Base-by-base conservation (phyloP, 2,888 invertebrate species). In the Hyposoter didymator region DNA sequence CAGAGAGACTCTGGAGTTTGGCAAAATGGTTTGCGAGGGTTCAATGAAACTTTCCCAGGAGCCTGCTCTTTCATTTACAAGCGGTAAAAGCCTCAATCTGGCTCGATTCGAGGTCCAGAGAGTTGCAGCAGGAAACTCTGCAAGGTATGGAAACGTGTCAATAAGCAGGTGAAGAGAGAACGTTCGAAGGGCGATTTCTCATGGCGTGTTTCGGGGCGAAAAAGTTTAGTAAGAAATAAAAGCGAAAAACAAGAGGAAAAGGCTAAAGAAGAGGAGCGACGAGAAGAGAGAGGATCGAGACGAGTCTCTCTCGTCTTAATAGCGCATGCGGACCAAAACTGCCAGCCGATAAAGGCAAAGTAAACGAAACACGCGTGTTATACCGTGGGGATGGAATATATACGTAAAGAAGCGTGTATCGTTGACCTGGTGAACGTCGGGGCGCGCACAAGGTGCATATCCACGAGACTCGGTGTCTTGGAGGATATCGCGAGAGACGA, bases 351-450 rank as follows among this genome's bases (percentile, higher is more conserved):
- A 28, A n/a, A 69, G 69, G 17, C 32, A 47, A 69, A 45, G 17
- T 14, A 69, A 69, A 69, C 45, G 69, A 45, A 69, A 69, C 52
- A 49, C 72, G 52, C 10, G 66, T 66, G 66, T 66, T 39, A 28
- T 28, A 59, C 14, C 28, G 59, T 5, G 14, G 28, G 47, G 28
- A 69, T 35, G 1, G 10, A 7, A 4, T 35, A 35, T 6, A 1
- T n/a, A 35, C n/a, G 35, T 32, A 32, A 52, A 72, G 72, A 64
- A 66, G 74, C 62, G 69, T 85, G 67, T 67, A 81, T 81, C 52
- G 74, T 70, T 76, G 70, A 81, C 80, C 80, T 49, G 75, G 64
- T 84, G 83, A 86, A 47, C 78, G 62, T 52, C 49, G 49, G 28
- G 47, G n/a, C 12, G 49, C 22, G 49, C 12, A 45, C 67, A 62